Evolutionary conservation across 1,140 invertebrate genomes (phyloP).

Genomic region (Bombus huntii): DNA sequence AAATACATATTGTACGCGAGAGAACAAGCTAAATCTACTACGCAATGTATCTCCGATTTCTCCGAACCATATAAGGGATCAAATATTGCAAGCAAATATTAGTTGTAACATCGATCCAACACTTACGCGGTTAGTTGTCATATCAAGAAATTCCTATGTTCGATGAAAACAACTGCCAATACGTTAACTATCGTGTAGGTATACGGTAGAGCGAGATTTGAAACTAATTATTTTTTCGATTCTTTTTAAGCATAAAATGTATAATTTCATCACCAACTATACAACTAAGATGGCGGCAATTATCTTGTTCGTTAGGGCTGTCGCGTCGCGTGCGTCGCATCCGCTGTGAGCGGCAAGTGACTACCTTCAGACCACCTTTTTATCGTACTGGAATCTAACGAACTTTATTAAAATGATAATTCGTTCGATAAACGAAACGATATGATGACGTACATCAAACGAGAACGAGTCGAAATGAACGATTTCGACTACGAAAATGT

Average conservation of each 20-base stretch:
- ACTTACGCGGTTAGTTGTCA: neutral
- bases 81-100: constrained; percentile 31
- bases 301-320: constrained; percentile 59
- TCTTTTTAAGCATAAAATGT: neutral
- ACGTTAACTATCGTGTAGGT: neutral
- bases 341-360: constrained; percentile 54
- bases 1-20: neutral
- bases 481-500: neutral
- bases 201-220: too few species aligned
- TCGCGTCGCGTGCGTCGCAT: constrained; percentile 67
- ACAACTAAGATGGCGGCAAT: constrained; percentile 74
- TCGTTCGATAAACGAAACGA: neutral
- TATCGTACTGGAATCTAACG: constrained; percentile 5
- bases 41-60: constrained; percentile 59
- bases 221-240: neutral
- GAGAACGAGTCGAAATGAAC: neutral
- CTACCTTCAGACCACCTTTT: constrained; percentile 50
- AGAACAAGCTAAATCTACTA: constrained; percentile 1
- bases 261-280: constrained; percentile 71
- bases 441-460: neutral
- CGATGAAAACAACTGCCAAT: too few species aligned
- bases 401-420: constrained; percentile 22
- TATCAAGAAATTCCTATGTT: neutral
- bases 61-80: constrained; percentile 65
- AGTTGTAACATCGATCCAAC: constrained; percentile 43